Percentiles rank a stretch among this genome's conserved stretches.
Evolutionary conservation across 2,797 vertebrate species (phyloP).

Genomic region (Valencia hispanica): DNA sequence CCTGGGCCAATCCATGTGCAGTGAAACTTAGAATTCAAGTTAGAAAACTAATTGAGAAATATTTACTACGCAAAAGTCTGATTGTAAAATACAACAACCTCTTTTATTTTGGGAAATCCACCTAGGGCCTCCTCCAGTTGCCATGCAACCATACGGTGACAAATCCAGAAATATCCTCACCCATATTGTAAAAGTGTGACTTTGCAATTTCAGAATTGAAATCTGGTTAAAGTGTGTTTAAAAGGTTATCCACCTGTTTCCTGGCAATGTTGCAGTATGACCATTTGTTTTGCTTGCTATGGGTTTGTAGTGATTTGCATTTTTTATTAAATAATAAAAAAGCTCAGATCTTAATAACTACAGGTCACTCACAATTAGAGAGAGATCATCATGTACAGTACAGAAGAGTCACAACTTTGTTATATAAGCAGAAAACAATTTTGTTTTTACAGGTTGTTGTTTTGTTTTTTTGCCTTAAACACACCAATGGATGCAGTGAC

Average conservation of each 20-base stretch:
- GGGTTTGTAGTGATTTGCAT: neutral
- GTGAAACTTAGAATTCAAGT: neutral
- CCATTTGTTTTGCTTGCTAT: neutral
- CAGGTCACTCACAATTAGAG: neutral
- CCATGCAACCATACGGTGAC: conserved; percentile 10
- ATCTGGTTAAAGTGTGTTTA: neutral
- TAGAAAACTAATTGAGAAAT: neutral
- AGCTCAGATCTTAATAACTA: no score
- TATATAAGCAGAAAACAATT: neutral
- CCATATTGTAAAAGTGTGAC: conserved; percentile 7
- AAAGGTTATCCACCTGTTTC: neutral
- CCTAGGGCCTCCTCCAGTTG: conserved; percentile 3
- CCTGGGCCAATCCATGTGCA: neutral
- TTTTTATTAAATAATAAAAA: conserved; percentile 16
- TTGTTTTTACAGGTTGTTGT: neutral
- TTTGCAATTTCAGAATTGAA: conserved; percentile 3
- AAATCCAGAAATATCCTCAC: conserved; percentile 5
- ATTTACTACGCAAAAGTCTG: neutral
- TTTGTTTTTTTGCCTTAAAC: neutral
- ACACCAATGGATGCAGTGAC: neutral
- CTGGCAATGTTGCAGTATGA: neutral
- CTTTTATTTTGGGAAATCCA: neutral
- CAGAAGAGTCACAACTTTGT: neutral
- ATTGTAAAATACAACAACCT: neutral
- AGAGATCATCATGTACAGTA: neutral